phyloP scores from a whole-genome alignment of 2,113 vertebrate genomes.

The Oreamnos americanus region DNA sequence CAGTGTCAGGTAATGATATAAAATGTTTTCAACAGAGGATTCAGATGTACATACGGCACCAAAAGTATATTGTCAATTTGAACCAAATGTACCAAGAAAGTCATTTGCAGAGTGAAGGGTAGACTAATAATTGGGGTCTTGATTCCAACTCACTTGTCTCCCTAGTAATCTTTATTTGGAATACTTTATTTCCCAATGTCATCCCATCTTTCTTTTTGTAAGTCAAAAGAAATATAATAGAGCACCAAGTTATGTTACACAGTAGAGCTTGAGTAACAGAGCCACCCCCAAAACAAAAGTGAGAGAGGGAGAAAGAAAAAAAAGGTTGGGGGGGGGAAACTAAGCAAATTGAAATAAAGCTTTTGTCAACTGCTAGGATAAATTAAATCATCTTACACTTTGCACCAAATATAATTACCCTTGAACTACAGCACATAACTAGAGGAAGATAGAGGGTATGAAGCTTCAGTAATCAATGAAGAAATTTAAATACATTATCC shows the following conservation, averaged over 20 bases:
- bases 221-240: neutral
- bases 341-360: conserved; percentile 24
- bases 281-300: neutral
- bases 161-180: neutral
- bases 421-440: neutral
- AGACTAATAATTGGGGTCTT: neutral
- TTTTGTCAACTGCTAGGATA: neutral
- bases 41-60: neutral
- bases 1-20: neutral
- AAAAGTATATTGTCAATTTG: neutral
- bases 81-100: neutral
- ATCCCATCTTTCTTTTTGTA: neutral
- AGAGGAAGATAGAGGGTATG: neutral
- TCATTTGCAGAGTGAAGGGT: neutral
- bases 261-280: neutral
- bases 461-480: neutral
- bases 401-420: neutral
- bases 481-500: neutral
- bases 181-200: conserved; percentile 11
- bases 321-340: neutral
- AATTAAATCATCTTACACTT: conserved; percentile 6
- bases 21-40: neutral
- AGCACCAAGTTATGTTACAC: conserved; percentile 12
- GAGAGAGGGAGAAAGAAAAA: neutral
- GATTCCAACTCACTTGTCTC: neutral